Conservation (phyloP, 2,888 invertebrate species). For the Dromius quadrimaculatus region DNA sequence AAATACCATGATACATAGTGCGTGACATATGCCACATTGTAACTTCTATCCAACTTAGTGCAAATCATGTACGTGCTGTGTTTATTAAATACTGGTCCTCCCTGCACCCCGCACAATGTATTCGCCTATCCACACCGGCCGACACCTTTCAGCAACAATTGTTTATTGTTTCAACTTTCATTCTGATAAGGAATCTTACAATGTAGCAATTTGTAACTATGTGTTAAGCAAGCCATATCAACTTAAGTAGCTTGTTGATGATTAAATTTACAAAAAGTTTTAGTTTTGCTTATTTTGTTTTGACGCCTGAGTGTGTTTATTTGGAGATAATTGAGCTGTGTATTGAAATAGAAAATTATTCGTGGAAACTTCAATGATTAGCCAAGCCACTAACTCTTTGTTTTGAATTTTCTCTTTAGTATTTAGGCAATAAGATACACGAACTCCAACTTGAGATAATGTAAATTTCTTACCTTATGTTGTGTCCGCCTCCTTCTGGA, state of each 20-base stretch:
- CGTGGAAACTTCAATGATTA: no score
- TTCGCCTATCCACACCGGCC: conserved; percentile 2
- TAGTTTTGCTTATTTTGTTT: conserved; percentile 8
- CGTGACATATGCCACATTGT: conserved; percentile 49
- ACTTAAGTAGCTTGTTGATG: conserved; percentile 7
- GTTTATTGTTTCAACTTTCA: conserved; percentile 35
- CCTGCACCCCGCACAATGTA: not conserved
- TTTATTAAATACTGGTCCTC: conserved; percentile 43
- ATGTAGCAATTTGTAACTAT: conserved; percentile 19
- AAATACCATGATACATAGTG: conserved; percentile 37
- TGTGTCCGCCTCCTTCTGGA: no score
- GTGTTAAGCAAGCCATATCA: not conserved
- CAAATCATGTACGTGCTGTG: conserved; percentile 48
- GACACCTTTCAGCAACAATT: conserved; percentile 22
- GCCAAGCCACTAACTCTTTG: no score
- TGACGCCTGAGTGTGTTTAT: conserved; percentile 2
- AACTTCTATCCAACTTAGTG: conserved; percentile 33
- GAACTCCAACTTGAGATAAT: no score
- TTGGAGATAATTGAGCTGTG: not conserved
- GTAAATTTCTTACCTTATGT: no score
- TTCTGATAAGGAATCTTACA: conserved; percentile 21
- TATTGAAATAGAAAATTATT: no score
- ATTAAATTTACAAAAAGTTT: not conserved
- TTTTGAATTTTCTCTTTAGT: no score
- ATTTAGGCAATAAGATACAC: no score